Percentiles rank a stretch among this genome's conserved stretches.
phyloP scores from a whole-genome alignment of 2,113 vertebrate genomes.

The Phycodurus eques region DNA sequence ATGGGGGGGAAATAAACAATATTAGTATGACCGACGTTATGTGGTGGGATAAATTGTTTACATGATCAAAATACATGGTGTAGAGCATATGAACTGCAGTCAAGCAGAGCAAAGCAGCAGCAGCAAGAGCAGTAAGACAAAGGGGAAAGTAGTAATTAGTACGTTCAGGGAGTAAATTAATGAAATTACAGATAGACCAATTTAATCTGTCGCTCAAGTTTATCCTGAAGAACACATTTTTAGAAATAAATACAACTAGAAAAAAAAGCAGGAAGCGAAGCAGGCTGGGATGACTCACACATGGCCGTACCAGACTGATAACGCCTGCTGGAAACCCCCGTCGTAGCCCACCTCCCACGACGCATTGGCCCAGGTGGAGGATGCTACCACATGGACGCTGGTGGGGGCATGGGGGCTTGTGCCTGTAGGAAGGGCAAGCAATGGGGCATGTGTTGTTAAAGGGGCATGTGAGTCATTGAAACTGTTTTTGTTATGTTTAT shows the following conservation, averaged over 20 bases:
- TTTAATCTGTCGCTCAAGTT: neutral
- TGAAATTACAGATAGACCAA: neutral
- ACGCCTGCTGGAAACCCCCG: conserved; percentile 98
- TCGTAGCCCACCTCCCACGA: conserved; percentile 94
- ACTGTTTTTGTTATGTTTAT: neutral
- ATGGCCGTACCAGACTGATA: conserved; percentile 99
- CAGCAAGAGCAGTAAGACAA: conserved; percentile 26
- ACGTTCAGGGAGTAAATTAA: conserved; percentile 51
- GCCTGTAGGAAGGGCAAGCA: conserved; percentile 69
- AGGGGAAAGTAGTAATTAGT: conserved; percentile 42
- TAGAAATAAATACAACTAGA: conserved; percentile 43
- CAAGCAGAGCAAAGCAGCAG: conserved; percentile 41
- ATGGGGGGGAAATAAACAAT: too few relatives aligned
- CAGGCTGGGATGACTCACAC: conserved; percentile 99
- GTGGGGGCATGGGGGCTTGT: conserved; percentile 95
- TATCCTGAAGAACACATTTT: conserved; percentile 47
- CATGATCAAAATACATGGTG: neutral
- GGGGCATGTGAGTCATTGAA: conserved; percentile 28
- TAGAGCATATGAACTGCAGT: neutral
- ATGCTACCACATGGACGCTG: conserved; percentile 81
- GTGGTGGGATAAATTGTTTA: neutral
- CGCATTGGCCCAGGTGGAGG: conserved; percentile 93
- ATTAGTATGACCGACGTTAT: too few relatives aligned
- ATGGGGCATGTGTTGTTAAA: conserved; percentile 20
- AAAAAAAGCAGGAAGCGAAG: conserved; percentile 93